Evolutionary conservation across 2,113 vertebrate species (phyloP).

Genomic region (Thamnophis sirtalis): DNA sequence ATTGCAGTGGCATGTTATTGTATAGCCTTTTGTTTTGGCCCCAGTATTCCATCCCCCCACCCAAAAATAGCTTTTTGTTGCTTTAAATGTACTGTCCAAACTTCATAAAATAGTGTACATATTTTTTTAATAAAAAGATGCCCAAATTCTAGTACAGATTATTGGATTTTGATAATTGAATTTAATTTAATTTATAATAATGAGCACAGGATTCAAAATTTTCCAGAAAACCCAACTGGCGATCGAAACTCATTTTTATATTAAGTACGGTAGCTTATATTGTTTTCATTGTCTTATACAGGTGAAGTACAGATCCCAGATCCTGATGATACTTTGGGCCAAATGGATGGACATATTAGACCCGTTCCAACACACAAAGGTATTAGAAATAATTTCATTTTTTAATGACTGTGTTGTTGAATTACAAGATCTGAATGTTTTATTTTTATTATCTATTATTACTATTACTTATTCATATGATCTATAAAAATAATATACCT

Average conservation of each 20-base stretch:
- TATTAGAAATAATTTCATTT: constrained; percentile 50
- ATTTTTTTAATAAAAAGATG: neutral
- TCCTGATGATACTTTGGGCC: constrained; percentile 68
- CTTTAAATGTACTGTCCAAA: neutral
- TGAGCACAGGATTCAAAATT: neutral
- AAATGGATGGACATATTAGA: constrained; percentile 71
- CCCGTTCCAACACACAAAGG: constrained; percentile 79
- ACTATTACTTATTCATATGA: neutral
- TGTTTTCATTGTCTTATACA: constrained; percentile 29
- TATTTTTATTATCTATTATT: neutral
- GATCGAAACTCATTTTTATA: neutral
- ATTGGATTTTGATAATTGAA: neutral
- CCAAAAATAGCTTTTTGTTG: neutral
- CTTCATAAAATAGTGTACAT: neutral
- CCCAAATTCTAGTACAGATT: neutral
- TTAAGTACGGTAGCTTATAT: neutral
- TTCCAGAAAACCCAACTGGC: neutral
- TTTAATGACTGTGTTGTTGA: neutral
- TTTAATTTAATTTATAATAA: neutral
- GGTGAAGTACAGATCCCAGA: constrained; percentile 73
- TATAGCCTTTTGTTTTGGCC: neutral
- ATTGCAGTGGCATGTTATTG: neutral
- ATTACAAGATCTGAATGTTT: constrained; percentile 4
- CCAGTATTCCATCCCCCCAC: neutral
- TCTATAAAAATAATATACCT: neutral